phyloP scores from a whole-genome alignment of 2,113 vertebrate genomes.

The Zosterops pallidus region DNA sequence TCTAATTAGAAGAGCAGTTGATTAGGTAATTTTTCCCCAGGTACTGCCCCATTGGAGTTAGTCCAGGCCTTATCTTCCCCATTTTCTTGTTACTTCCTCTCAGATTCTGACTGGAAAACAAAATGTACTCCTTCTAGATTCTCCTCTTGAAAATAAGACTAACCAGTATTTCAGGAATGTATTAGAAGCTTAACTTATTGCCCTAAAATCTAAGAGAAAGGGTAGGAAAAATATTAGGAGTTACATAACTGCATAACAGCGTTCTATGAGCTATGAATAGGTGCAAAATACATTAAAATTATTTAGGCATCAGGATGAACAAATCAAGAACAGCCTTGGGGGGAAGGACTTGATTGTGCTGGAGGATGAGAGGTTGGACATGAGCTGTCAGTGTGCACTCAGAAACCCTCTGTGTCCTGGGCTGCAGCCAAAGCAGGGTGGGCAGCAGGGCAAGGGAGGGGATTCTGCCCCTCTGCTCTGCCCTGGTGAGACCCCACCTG shows the following conservation, averaged over 20 bases:
- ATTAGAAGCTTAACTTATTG: neutral
- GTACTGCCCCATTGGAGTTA: neutral
- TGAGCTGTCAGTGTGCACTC: neutral
- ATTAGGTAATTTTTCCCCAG: neutral
- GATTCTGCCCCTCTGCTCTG: neutral
- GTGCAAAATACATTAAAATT: neutral
- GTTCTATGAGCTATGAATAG: neutral
- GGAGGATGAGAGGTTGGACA: neutral
- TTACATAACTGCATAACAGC: neutral
- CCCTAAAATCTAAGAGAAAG: neutral
- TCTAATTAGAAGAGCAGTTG: neutral
- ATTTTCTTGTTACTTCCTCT: neutral
- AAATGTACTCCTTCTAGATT: neutral
- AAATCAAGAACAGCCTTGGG: neutral
- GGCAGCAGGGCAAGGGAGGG: neutral
- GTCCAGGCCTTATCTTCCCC: neutral
- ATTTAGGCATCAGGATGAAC: too few relatives aligned
- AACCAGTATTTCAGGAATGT: neutral
- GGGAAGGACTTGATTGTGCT: neutral
- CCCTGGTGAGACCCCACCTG: neutral
- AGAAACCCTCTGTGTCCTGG: neutral
- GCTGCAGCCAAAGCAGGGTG: neutral
- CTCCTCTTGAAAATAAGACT: neutral
- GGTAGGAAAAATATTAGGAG: neutral
- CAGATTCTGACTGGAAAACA: neutral